A percentile compares a stretch with the other conserved stretches of the same genome.
These are phyloP conservation scores for Fulica atra DNA, from an alignment of 2,113 vertebrate species.

Conservation along the genomic window DNA sequence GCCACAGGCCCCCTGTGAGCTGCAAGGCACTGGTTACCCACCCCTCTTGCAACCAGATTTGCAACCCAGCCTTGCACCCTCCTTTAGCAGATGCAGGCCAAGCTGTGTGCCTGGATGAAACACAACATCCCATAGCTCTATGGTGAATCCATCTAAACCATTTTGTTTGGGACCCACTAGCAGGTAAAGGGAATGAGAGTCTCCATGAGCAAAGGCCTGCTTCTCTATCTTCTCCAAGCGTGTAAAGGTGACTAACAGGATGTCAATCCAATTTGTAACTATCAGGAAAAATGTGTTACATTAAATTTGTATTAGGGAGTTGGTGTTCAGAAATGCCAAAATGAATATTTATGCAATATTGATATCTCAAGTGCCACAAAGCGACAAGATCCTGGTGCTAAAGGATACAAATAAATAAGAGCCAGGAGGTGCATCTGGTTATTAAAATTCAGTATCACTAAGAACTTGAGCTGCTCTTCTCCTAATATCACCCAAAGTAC, in stretches of 20 bases:
- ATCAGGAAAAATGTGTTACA: neutral
- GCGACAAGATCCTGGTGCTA: neutral
- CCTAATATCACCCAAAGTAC: neutral
- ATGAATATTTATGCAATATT: conserved; percentile 23
- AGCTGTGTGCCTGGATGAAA: neutral
- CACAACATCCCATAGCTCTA: neutral
- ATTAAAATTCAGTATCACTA: conserved; percentile 1
- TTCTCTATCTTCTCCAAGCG: neutral
- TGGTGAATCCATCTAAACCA: neutral
- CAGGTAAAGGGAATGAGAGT: neutral
- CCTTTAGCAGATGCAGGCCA: neutral
- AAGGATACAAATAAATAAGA: conserved; percentile 22
- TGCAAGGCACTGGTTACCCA: neutral
- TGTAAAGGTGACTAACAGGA: neutral
- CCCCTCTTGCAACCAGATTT: neutral
- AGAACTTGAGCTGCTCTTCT: neutral
- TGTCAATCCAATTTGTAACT: neutral
- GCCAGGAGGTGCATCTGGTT: neutral
- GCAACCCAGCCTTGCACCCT: neutral
- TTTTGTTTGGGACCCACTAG: neutral
- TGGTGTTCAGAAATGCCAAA: conserved; percentile 13
- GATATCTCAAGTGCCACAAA: neutral
- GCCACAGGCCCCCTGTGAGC: rapidly evolving
- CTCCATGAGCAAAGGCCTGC: neutral
- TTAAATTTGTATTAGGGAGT: neutral